phyloP scores from a whole-genome alignment of 1,140 invertebrate species.

The Solenopsis invicta region DNA sequence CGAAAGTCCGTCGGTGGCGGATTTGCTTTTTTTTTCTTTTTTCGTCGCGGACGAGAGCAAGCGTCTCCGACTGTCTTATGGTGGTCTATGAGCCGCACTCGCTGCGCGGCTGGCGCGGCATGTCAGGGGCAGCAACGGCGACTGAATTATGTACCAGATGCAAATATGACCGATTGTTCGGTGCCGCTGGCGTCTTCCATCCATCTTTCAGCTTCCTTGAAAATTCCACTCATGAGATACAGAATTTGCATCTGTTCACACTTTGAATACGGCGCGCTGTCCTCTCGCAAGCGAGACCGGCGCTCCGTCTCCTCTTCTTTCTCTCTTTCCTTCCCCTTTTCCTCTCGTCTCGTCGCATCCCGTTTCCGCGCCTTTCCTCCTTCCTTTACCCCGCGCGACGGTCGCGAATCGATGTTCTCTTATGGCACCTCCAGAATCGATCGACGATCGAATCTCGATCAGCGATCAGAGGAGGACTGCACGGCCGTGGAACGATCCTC shows the following conservation, averaged over 20 bases:
- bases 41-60: neutral
- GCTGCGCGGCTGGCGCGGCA: slow-evolving; percentile 48
- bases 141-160: slow-evolving; percentile 81
- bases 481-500: slow-evolving; percentile 18
- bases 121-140: slow-evolving; percentile 69
- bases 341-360: neutral
- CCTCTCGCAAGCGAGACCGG: slow-evolving; percentile 34
- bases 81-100: slow-evolving; percentile 68
- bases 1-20: neutral
- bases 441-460: slow-evolving; percentile 37
- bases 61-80: slow-evolving; percentile 36
- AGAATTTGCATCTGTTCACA: slow-evolving; percentile 79
- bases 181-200: slow-evolving; percentile 73
- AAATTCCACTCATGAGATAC: slow-evolving; percentile 78
- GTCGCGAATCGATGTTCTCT: neutral
- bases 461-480: neutral
- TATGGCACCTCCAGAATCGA: slow-evolving; percentile 21
- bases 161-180: slow-evolving; percentile 77
- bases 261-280: slow-evolving; percentile 74
- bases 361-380: slow-evolving; percentile 3
- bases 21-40: neutral
- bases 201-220: slow-evolving; percentile 78
- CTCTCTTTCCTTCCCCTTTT: neutral
- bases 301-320: neutral
- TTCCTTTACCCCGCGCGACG: neutral